Conservation (phyloP, 2,113 vertebrate genomes). For the Rhinolophus ferrumequinum region DNA sequence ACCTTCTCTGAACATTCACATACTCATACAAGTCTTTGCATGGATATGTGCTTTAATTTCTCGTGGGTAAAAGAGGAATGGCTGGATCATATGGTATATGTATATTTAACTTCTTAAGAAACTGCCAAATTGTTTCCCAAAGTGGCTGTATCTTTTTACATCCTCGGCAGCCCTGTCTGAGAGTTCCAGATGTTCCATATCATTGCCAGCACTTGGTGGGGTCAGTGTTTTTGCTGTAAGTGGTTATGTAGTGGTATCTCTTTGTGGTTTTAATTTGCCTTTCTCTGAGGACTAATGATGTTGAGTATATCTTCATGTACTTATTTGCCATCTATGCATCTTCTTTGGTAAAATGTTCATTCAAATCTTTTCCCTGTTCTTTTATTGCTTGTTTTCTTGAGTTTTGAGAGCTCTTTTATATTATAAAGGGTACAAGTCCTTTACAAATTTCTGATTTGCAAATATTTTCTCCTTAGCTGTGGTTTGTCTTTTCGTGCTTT, state of each 20-base stretch:
- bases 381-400: neutral
- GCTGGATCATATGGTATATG: neutral
- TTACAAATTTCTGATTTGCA: neutral
- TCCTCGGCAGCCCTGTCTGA: neutral
- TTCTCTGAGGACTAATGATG: neutral
- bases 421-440: neutral
- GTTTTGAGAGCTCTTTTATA: neutral
- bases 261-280: neutral
- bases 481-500: neutral
- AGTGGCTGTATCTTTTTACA: neutral
- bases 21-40: neutral
- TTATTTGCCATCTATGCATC: neutral
- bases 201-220: neutral
- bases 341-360: neutral
- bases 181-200: neutral
- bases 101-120: conserved; percentile 28
- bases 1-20: neutral
- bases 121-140: neutral
- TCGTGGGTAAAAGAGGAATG: neutral
- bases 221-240: neutral
- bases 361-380: neutral
- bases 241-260: neutral
- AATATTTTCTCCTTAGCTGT: neutral
- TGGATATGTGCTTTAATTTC: neutral
- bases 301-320: neutral